A percentile compares a stretch with the other conserved stretches of the same genome.
These are phyloP conservation scores for Erpobdella octoculata DNA, from an alignment of 2,888 invertebrate species.

Conservation along the genomic window DNA sequence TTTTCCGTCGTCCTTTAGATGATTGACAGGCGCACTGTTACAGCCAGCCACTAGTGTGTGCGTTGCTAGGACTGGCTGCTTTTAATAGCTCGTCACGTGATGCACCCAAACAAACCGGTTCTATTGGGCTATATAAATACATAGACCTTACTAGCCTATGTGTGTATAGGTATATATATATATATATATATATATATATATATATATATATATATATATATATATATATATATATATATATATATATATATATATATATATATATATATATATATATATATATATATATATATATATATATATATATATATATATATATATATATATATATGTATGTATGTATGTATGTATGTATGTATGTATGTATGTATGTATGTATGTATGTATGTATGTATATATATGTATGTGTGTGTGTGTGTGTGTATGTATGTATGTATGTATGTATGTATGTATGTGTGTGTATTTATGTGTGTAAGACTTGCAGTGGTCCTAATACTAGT, in stretches of 20 bases:
- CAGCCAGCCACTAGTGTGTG: conserved; percentile 4
- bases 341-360: not conserved
- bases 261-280: too few relatives aligned
- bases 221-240: not conserved
- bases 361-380: conserved; percentile 10
- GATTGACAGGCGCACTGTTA: conserved; percentile 12
- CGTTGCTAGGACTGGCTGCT: conserved; percentile 16
- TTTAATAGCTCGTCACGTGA: conserved; percentile 26
- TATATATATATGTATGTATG: too few relatives aligned
- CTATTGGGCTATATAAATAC: conserved; percentile 10
- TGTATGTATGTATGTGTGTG: conserved; percentile 15
- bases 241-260: too few relatives aligned
- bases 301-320: too few relatives aligned
- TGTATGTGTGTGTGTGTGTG: conserved; percentile 16
- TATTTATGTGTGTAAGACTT: too few relatives aligned
- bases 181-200: too few relatives aligned
- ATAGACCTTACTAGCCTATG: too few relatives aligned
- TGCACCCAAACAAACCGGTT: conserved; percentile 27
- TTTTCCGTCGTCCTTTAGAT: too few relatives aligned
- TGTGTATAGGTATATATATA: too few relatives aligned
- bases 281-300: too few relatives aligned
- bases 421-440: conserved; percentile 19
- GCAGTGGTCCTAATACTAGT: too few relatives aligned
- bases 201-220: not conserved
- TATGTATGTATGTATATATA: conserved; percentile 19